phyloP scores from a whole-genome alignment of 2,113 vertebrate species.

The Eulemur macaco region DNA sequence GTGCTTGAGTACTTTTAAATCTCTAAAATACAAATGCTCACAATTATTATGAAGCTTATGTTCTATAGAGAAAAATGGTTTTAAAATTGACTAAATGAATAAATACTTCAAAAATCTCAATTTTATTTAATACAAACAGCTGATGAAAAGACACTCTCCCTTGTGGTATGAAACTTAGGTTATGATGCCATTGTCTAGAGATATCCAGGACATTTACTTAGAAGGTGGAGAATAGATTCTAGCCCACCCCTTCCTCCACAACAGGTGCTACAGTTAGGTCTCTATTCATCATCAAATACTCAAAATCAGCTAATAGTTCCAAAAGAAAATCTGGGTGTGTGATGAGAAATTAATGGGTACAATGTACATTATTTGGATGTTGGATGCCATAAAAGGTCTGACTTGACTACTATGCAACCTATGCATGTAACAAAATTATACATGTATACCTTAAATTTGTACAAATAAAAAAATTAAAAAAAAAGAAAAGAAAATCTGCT shows the following conservation, averaged over 20 bases:
- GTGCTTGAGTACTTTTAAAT: neutral
- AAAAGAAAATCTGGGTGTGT: neutral
- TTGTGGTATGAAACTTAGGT: neutral
- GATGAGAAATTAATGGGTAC: too few relatives aligned
- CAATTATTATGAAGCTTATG: neutral
- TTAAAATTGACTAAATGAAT: neutral
- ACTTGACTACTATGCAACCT: too few relatives aligned
- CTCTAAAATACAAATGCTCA: slow-evolving; percentile 3
- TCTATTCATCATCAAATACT: neutral
- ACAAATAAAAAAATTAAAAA: too few relatives aligned
- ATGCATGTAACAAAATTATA: too few relatives aligned
- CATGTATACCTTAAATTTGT: too few relatives aligned
- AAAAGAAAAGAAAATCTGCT: neutral
- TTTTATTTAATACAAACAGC: neutral
- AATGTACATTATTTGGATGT: too few relatives aligned
- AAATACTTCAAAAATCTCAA: neutral
- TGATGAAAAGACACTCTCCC: neutral
- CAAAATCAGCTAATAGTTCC: neutral
- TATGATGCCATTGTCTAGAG: neutral
- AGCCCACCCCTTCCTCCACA: neutral
- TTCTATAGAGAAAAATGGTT: neutral
- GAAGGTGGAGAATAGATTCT: neutral
- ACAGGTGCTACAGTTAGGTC: neutral
- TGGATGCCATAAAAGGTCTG: too few relatives aligned
- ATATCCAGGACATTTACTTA: neutral